Evolutionary conservation across 23 tunicate genomes (phyloP), one percentile per base, ranked within the genome.

Genomic region (Oikopleura dioica): DNA sequence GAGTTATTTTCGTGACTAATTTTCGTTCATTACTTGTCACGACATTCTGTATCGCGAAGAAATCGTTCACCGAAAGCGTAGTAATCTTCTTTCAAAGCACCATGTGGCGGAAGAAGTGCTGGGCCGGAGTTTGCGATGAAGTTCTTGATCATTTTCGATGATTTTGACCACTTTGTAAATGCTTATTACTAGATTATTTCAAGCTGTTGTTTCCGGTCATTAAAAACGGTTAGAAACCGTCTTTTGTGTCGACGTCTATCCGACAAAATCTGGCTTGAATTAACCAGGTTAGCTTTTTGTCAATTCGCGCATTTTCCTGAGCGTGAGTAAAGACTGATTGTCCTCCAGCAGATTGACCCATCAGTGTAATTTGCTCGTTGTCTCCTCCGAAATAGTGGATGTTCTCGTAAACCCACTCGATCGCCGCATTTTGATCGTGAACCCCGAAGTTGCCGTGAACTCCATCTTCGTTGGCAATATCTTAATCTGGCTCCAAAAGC

Each of bases 271-370:
- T n/a, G n/a, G n/a, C n/a, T n/a, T n/a, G n/a, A n/a, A n/a, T n/a
- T n/a, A n/a, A n/a, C n/a, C n/a, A n/a, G n/a, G n/a, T n/a, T n/a
- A n/a, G n/a, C n/a, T n/a, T n/a, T n/a, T n/a, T n/a, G n/a, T n/a
- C n/a, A n/a, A n/a, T n/a, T n/a, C n/a, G n/a, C n/a, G n/a, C n/a
- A n/a, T n/a, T n/a, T n/a, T n/a, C n/a, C n/a, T n/a, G n/a, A 16
- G 30, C 33, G 26, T 63, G 72, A 23, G 26, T 63, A 23, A 21
- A 63, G 26, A 63, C 72, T 28, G 72, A 23, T 28, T 63, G 72
- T 12, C 72, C 72, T 2, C 72, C 72, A 24, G 72, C 72, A 4
- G 72, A 63, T 31, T 63, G 72, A 21, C 72, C 72, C 72, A 24
- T 21, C 30, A 63, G 33, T 4, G 72, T 63, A 31, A 63, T 28